These are phyloP conservation scores for Adrianichthys oophorus DNA, from an alignment of 2,797 vertebrate genomes.

Conservation along the genomic window DNA sequence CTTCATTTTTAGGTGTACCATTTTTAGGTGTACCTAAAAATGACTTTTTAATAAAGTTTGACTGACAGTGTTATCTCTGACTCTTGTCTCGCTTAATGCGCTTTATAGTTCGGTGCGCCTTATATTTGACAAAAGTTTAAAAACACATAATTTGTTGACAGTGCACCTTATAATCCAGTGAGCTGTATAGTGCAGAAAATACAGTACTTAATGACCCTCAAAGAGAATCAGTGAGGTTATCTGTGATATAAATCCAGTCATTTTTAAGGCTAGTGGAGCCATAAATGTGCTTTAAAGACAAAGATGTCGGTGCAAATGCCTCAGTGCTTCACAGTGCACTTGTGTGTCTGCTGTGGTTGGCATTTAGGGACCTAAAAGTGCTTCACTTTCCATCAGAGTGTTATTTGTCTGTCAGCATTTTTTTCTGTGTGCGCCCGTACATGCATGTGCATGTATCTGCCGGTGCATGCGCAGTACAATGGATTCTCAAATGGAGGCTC, in stretches of 20 bases:
- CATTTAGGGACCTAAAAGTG: constrained; percentile 60
- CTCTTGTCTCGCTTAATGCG: no score
- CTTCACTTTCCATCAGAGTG: constrained; percentile 63
- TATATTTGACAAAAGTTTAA: no score
- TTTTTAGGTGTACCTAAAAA: no score
- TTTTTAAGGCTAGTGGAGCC: constrained; percentile 56
- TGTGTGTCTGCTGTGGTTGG: constrained; percentile 29
- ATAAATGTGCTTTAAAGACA: constrained; percentile 66
- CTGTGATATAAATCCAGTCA: not conserved
- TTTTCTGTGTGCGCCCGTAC: constrained; percentile 18
- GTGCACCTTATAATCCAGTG: no score
- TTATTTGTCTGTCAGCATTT: constrained; percentile 66
- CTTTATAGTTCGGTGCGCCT: no score
- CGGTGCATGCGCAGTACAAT: constrained; percentile 28
- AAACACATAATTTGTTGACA: no score
- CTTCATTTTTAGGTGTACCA: no score
- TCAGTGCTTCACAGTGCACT: constrained; percentile 14
- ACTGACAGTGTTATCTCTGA: no score
- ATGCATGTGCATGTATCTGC: constrained; percentile 28
- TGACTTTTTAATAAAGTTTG: no score
- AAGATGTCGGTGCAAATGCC: constrained; percentile 48
- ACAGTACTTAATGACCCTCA: no score
- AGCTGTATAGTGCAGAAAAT: no score
- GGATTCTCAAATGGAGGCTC: constrained; percentile 64
- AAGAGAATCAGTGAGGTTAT: no score